phyloP scores from a whole-genome alignment of 2,113 vertebrate species.

The Anoplopoma fimbria region DNA sequence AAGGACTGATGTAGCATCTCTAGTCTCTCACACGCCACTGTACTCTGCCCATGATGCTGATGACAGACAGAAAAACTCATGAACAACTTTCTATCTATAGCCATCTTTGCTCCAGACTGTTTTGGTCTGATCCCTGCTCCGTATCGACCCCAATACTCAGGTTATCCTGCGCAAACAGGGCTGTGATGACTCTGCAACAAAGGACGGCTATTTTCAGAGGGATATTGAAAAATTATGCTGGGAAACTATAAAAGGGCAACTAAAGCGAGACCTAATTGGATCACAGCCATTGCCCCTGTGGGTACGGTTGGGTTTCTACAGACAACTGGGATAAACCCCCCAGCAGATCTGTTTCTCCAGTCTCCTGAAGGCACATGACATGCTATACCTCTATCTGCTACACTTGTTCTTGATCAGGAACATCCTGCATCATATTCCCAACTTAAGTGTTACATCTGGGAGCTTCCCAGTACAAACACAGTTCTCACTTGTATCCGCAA shows the following conservation, averaged over 20 bases:
- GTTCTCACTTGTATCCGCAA: neutral
- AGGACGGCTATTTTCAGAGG: slow-evolving; percentile 63
- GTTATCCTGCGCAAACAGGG: slow-evolving; percentile 42
- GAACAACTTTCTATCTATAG: slow-evolving; percentile 39
- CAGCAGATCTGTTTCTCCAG: slow-evolving; percentile 14
- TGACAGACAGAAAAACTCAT: slow-evolving; percentile 36
- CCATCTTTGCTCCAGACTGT: slow-evolving; percentile 30
- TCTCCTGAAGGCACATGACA: neutral
- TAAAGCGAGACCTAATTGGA: slow-evolving; percentile 51
- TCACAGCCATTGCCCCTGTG: slow-evolving; percentile 33
- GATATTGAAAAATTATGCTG: slow-evolving; percentile 54
- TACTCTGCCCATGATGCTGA: slow-evolving; percentile 43
- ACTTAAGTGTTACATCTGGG: neutral
- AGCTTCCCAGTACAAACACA: slow-evolving; percentile 4
- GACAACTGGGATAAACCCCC: slow-evolving; percentile 24
- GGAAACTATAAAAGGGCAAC: slow-evolving; percentile 62
- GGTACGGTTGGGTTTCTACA: slow-evolving; percentile 27
- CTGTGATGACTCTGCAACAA: slow-evolving; percentile 67
- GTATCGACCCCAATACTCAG: slow-evolving; percentile 34
- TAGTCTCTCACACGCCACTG: slow-evolving; percentile 9
- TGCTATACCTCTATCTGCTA: neutral
- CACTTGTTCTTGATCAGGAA: neutral
- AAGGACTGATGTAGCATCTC: slow-evolving; percentile 17
- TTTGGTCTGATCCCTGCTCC: slow-evolving; percentile 45
- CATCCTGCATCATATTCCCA: neutral